These are phyloP conservation scores for Leptopilina myrica DNA, from an alignment of 2,888 invertebrate genomes.

Conservation along the genomic window DNA sequence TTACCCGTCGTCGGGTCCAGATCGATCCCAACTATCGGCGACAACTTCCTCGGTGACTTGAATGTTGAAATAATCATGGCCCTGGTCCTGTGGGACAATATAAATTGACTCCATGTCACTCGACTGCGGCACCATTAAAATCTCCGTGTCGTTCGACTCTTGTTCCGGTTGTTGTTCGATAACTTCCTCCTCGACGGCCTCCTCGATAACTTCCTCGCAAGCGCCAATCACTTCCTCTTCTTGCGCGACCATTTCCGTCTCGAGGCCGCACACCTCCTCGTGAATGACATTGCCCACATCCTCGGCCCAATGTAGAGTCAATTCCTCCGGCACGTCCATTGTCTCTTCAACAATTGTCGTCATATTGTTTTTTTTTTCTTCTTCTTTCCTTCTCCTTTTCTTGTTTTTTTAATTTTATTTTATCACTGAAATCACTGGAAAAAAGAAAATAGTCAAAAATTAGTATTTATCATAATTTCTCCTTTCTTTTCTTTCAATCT, in stretches of 20 bases:
- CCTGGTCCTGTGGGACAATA: constrained; percentile 77
- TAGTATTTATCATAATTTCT: too few species aligned
- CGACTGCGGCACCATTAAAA: constrained; percentile 72
- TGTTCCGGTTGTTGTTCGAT: constrained; percentile 54
- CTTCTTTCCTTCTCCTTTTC: too few species aligned
- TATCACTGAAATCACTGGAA: too few species aligned
- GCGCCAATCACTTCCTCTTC: constrained; percentile 75
- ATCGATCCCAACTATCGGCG: constrained; percentile 88
- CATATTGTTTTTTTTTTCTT: constrained; percentile 43
- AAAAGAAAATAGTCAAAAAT: too few species aligned
- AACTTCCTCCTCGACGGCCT: constrained; percentile 66
- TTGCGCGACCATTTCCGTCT: constrained; percentile 72
- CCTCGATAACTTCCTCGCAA: constrained; percentile 77
- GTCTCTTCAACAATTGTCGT: constrained; percentile 39
- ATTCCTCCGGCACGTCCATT: constrained; percentile 72
- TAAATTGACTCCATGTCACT: constrained; percentile 76
- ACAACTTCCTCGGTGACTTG: constrained; percentile 89
- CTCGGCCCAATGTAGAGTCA: constrained; percentile 74
- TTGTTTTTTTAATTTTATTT: too few species aligned
- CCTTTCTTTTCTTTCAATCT: too few species aligned
- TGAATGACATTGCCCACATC: constrained; percentile 75
- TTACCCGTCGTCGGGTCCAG: constrained; percentile 85
- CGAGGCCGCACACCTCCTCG: constrained; percentile 79
- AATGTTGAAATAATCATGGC: constrained; percentile 77
- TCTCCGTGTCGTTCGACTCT: constrained; percentile 63